Evolutionary conservation across 30 jellyfish, hydroid and myxozoan species (phyloP), one percentile per base, ranked within the genome.

Genomic region (Cassiopea andromeda): DNA sequence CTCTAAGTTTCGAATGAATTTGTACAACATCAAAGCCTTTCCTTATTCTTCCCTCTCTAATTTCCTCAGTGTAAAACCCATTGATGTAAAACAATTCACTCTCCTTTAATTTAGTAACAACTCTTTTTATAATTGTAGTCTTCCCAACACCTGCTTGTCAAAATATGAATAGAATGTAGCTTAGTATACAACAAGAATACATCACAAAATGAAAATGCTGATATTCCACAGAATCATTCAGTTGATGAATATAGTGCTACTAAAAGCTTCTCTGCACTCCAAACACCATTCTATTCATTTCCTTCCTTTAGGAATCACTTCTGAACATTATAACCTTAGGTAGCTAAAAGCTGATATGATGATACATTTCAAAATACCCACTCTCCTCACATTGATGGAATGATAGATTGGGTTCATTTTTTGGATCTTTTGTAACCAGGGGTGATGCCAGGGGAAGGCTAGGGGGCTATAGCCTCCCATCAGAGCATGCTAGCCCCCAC

Each of bases 21-120:
- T 92, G 61, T 10, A 89, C 91, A 64, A 93, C 94, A 89, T 93
- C 98, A 89, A 93, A 93, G 9, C 98, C 98, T 48, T 18, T 73
- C 69, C 98, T 73, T 19, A 44, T 3, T 13, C 93, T 69, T 2
- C 75, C 89, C 69, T 81, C 90, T 45, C 98, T 80, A 1, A 88
- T 77, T 73, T 93, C 98, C 57, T 78, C 96, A 1, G 98, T 93
- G 75, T 46, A 93, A 61, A 93, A 93, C 1, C 98, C 98, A 75
- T 64, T 70, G 57, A 83, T 19, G 18, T 64, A 13, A 27, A 83
- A 27, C 12, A 69, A 19, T 1, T 46, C 82, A 6, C 16, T 80
- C 19, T 91, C 70, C n/a, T 77, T 75, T 48, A 92, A 46, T 19
- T n/a, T 68, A 15, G 76, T 69, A n/a, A 77, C 92, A 64, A 93